phyloP scores from a whole-genome alignment of 2,113 vertebrate species.

The Tachysurus fulvidraco region DNA sequence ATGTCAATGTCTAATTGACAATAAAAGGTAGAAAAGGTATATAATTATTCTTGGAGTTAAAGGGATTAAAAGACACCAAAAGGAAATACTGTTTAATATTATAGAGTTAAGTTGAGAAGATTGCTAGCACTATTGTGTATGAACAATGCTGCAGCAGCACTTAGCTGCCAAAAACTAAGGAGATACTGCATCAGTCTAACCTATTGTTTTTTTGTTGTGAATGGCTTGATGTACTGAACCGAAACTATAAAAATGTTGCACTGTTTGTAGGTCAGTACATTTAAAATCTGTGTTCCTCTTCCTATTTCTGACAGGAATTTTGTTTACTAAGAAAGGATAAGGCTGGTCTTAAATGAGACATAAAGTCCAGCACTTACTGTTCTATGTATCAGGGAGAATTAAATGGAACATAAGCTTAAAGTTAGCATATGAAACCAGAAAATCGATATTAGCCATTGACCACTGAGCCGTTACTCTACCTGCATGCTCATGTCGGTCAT shows the following conservation, averaged over 20 bases:
- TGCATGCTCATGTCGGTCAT: slow-evolving; percentile 19
- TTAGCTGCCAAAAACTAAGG: background rate
- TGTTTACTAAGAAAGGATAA: background rate
- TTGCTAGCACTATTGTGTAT: background rate
- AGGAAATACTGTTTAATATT: background rate
- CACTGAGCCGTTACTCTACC: background rate
- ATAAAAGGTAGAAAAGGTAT: background rate
- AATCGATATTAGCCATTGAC: background rate
- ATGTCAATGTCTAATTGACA: background rate
- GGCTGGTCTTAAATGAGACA: background rate
- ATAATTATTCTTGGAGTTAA: background rate
- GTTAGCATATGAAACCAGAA: slow-evolving; percentile 5
- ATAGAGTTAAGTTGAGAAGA: background rate
- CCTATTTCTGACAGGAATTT: background rate
- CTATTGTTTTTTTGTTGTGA: background rate
- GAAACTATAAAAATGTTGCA: background rate
- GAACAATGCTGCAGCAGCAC: background rate
- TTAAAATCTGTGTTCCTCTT: background rate
- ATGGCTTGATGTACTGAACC: background rate
- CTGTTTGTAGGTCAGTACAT: background rate
- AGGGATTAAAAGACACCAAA: background rate
- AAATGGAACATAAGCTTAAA: background rate
- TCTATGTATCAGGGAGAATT: background rate
- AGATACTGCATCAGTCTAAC: background rate
- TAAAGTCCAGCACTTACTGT: background rate